A percentile compares a stretch with the other conserved stretches of the same genome.
Evolutionary conservation across 1,140 invertebrate species (phyloP).

Genomic region (Drosophila funebris): DNA sequence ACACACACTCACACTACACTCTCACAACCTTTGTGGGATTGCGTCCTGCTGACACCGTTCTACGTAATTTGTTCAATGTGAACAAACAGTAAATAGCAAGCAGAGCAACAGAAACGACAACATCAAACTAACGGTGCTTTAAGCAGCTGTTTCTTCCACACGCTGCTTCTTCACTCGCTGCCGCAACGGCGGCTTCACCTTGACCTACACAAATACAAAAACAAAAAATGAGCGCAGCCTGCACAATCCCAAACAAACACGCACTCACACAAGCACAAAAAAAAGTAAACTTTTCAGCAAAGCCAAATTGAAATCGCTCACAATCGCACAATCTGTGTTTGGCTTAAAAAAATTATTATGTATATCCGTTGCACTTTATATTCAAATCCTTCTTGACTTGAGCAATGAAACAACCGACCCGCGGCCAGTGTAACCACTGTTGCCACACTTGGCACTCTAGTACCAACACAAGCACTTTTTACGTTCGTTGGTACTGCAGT

Average conservation of each 20-base stretch:
- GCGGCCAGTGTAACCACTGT: constrained; percentile 30
- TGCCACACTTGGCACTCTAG: not conserved
- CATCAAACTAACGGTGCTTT: constrained; percentile 39
- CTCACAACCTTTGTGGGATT: not conserved
- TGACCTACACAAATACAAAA: constrained; percentile 46
- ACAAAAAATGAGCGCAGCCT: constrained; percentile 6
- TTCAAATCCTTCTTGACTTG: constrained; percentile 24
- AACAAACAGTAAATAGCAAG: not conserved
- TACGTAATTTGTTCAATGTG: constrained; percentile 20
- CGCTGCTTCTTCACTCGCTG: not conserved
- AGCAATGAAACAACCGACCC: constrained; percentile 16
- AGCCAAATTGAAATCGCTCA: constrained; percentile 3
- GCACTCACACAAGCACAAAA: not conserved
- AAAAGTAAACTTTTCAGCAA: not conserved
- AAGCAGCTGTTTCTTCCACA: constrained; percentile 31
- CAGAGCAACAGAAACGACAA: not conserved
- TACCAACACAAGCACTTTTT: too few relatives aligned
- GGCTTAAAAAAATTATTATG: not conserved
- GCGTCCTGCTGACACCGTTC: constrained; percentile 45
- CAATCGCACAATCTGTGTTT: not conserved
- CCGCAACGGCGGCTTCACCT: constrained; percentile 29
- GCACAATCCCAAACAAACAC: constrained; percentile 6
- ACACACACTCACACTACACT: not conserved
- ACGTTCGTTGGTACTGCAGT: too few relatives aligned
- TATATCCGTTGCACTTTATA: constrained; percentile 30